A percentile compares a stretch with the other conserved stretches of the same genome.
phyloP scores from a whole-genome alignment of 1,140 invertebrate genomes.

The Drosophila orena region DNA sequence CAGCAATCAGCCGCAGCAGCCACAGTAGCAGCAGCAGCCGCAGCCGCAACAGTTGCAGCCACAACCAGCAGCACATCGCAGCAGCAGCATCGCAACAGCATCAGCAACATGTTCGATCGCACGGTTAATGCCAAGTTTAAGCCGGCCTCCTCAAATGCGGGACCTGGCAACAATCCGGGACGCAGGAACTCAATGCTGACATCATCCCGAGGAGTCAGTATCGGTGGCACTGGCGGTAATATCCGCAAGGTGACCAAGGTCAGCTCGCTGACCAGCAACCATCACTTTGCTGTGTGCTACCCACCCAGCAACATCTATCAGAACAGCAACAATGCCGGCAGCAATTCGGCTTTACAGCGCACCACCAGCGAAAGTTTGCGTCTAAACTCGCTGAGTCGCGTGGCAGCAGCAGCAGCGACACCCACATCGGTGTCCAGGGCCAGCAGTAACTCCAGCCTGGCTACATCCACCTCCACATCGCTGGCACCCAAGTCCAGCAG shows the following conservation, averaged over 20 bases:
- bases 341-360: slow-evolving; percentile 86
- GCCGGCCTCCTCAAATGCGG: slow-evolving; percentile 42
- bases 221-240: slow-evolving; percentile 31
- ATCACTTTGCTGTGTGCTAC: slow-evolving; percentile 55
- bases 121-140: slow-evolving; percentile 74
- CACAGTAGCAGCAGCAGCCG: slow-evolving; percentile 32
- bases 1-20: slow-evolving; percentile 33
- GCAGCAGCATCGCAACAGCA: slow-evolving; percentile 36
- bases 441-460: slow-evolving; percentile 61
- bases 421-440: slow-evolving; percentile 41
- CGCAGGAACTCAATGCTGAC: slow-evolving; percentile 77
- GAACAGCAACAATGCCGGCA: slow-evolving; percentile 34
- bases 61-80: slow-evolving; percentile 29
- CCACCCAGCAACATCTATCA: slow-evolving; percentile 43
- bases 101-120: slow-evolving; percentile 76
- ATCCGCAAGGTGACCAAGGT: slow-evolving; percentile 75
- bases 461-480: slow-evolving; percentile 82
- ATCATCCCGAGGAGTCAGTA: slow-evolving; percentile 34
- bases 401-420: slow-evolving; percentile 36
- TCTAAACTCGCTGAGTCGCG: slow-evolving; percentile 81
- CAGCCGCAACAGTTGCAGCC: slow-evolving; percentile 28
- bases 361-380: slow-evolving; percentile 92
- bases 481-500: slow-evolving; percentile 70
- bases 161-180: slow-evolving; percentile 32
- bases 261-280: slow-evolving; percentile 67